Percentiles rank a stretch among this genome's conserved stretches.
These are phyloP conservation scores for Drosophila mojavensis DNA, from an alignment of 1,140 invertebrate species.

Conservation along the genomic window DNA sequence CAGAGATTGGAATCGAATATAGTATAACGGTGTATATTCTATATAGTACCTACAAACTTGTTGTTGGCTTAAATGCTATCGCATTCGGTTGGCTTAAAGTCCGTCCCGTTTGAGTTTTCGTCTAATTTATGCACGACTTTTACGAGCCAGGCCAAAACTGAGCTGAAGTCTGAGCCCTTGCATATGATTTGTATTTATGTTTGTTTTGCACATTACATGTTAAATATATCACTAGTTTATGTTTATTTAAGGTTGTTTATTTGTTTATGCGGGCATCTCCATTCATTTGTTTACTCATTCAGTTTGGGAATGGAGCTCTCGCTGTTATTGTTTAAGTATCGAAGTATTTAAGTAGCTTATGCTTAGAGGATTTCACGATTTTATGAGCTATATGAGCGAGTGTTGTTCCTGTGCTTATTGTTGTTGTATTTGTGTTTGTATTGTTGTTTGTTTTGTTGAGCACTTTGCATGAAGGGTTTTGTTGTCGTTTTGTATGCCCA, in stretches of 20 bases:
- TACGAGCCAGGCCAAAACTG: constrained; percentile 45
- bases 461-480: constrained; percentile 17
- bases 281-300: constrained; percentile 44
- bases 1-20: constrained; percentile 44
- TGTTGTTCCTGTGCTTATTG: neutral
- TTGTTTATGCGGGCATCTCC: constrained; percentile 41
- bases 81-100: constrained; percentile 45
- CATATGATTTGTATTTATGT: constrained; percentile 41
- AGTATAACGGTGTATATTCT: constrained; percentile 34
- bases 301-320: constrained; percentile 16
- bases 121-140: constrained; percentile 58
- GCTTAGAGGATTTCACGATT: constrained; percentile 49
- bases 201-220: constrained; percentile 69
- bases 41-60: constrained; percentile 33
- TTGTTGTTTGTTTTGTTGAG: constrained; percentile 31
- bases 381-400: constrained; percentile 38
- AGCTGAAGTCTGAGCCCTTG: constrained; percentile 25
- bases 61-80: constrained; percentile 37
- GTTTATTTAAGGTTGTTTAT: constrained; percentile 61
- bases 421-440: constrained; percentile 7
- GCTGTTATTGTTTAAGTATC: constrained; percentile 42
- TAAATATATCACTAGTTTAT: constrained; percentile 73
- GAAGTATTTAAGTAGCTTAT: constrained; percentile 67
- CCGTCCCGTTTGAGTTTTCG: constrained; percentile 44
- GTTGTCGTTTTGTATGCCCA: constrained; percentile 1